These are phyloP conservation scores for Sarcophilus harrisii DNA, from an alignment of 2,797 vertebrate genomes.

Conservation along the genomic window DNA sequence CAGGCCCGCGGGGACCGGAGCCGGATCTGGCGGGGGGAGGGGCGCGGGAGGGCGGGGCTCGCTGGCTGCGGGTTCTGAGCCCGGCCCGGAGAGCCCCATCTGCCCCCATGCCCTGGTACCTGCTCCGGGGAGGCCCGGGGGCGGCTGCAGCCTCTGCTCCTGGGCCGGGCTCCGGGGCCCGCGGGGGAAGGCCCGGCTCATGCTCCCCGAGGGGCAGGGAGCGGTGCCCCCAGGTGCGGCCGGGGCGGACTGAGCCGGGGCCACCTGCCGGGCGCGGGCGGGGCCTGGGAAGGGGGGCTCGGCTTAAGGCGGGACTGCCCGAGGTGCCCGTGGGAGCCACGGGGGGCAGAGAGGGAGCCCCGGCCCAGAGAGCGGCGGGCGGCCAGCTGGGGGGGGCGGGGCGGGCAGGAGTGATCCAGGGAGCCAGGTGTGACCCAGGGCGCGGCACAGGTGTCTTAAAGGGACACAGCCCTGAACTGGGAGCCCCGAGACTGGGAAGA, in stretches of 20 bases:
- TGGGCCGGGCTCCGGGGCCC: not conserved
- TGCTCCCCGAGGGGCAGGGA: not conserved
- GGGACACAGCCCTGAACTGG: not conserved
- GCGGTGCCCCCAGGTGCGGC: not conserved
- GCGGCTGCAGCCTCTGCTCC: not conserved
- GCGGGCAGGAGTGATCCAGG: too few relatives aligned
- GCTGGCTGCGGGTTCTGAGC: not conserved
- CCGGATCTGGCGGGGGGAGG: not conserved
- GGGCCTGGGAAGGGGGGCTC: not conserved
- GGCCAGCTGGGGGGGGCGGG: too few relatives aligned
- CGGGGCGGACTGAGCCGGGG: not conserved
- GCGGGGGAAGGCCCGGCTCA: not conserved
- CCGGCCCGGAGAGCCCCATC: not conserved
- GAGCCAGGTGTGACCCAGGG: not conserved
- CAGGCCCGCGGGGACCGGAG: accelerated
- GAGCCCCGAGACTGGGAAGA: not conserved
- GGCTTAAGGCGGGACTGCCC: not conserved
- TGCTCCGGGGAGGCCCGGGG: not conserved
- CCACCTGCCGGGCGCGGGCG: not conserved
- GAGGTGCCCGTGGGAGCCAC: not conserved
- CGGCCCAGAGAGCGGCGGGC: too few relatives aligned
- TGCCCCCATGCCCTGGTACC: not conserved
- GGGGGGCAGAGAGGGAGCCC: not conserved
- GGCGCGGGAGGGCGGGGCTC: not conserved
- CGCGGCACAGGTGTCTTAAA: not conserved